Percentiles rank a stretch among this genome's conserved stretches.
Evolutionary conservation across 2,113 vertebrate genomes (phyloP).

Genomic region (Casuarius casuarius): DNA sequence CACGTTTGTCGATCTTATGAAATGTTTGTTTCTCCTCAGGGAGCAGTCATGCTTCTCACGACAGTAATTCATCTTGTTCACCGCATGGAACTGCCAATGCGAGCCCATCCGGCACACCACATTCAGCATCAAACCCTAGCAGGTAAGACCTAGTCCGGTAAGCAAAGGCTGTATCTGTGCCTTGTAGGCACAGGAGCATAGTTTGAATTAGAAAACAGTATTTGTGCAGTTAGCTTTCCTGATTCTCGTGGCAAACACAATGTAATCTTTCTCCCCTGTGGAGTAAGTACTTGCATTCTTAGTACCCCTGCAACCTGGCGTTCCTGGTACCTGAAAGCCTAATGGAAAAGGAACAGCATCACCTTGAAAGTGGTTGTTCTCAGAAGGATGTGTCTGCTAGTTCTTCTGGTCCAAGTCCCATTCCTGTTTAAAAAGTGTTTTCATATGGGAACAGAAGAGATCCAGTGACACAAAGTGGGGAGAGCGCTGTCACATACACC

Average conservation of each 20-base stretch:
- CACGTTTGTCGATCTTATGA: background rate
- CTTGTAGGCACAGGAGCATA: accelerated
- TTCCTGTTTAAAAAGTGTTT: background rate
- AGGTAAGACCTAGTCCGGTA: conserved; percentile 11
- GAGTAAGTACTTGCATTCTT: accelerated
- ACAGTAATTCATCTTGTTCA: conserved; percentile 70
- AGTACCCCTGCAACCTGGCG: background rate
- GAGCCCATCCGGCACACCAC: conserved; percentile 70
- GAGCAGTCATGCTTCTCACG: conserved; percentile 87
- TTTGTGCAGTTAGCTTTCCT: accelerated
- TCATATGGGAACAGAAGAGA: accelerated
- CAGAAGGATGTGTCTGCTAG: background rate
- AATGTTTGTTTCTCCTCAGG: conserved; percentile 74
- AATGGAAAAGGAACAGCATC: accelerated
- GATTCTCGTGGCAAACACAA: accelerated
- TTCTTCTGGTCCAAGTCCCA: background rate
- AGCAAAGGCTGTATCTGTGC: accelerated
- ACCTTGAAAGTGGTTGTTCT: background rate
- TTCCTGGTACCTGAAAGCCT: too few relatives aligned
- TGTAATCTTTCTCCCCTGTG: background rate
- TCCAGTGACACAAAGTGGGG: background rate
- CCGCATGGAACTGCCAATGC: conserved; percentile 68
- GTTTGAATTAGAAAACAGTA: accelerated
- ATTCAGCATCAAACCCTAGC: conserved; percentile 53
- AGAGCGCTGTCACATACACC: accelerated